Conservation (phyloP, 2,113 vertebrate genomes). For the Morone chrysops region DNA sequence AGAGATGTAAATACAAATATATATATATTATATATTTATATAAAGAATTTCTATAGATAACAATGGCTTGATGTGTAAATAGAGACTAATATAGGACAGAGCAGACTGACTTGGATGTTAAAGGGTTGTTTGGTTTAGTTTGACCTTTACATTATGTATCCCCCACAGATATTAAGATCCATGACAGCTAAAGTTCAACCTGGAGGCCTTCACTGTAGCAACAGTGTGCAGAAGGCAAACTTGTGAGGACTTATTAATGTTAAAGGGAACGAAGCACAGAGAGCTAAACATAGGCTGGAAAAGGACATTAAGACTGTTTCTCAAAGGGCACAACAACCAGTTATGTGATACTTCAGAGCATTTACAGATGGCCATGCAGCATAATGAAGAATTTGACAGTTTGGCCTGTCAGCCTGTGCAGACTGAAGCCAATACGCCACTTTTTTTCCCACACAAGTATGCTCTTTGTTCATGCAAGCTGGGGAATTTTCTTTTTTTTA, state of each 20-base stretch:
- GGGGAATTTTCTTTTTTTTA: not conserved
- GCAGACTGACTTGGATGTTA: conserved; percentile 14
- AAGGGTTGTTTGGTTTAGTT: conserved; percentile 16
- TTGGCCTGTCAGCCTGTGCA: conserved; percentile 15
- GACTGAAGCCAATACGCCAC: not conserved
- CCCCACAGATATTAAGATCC: conserved; percentile 14
- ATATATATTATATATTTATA: conserved; percentile 81
- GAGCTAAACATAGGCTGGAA: conserved; percentile 7
- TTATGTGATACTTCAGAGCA: conserved; percentile 28
- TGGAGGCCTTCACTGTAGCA: not conserved
- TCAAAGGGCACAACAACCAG: conserved; percentile 8
- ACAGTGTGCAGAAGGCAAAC: not conserved
- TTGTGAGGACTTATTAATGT: conserved; percentile 8
- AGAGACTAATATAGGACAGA: conserved; percentile 56
- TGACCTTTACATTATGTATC: conserved; percentile 31
- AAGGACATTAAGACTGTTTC: not conserved
- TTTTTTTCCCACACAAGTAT: conserved; percentile 22
- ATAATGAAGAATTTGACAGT: conserved; percentile 22
- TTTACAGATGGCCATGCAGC: conserved; percentile 18
- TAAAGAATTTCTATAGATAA: conserved; percentile 65
- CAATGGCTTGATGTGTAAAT: conserved; percentile 67
- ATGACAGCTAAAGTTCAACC: conserved; percentile 19
- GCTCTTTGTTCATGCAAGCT: conserved; percentile 21
- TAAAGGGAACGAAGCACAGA: conserved; percentile 1
- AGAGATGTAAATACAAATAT: conserved; percentile 80